A percentile compares a stretch with the other conserved stretches of the same genome.
These are phyloP conservation scores for Dryocosmus kuriphilus DNA, from an alignment of 2,888 invertebrate species.

Conservation along the genomic window DNA sequence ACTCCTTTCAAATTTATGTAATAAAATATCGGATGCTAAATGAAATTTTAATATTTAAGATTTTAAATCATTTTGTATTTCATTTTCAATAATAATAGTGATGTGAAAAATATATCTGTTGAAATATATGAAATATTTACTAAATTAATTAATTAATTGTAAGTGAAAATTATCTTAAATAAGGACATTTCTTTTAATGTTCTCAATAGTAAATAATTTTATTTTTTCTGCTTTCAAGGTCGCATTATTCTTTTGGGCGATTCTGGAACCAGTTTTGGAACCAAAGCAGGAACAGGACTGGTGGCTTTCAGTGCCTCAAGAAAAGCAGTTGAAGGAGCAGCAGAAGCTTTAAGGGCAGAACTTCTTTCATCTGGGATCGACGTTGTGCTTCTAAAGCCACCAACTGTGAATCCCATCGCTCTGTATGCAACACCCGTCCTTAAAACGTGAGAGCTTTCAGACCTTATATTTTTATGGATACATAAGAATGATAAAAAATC, in stretches of 20 bases:
- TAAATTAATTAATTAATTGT: no score
- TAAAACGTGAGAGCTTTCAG: slow-evolving; percentile 66
- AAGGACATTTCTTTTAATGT: background rate
- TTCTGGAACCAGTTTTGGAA: slow-evolving; percentile 74
- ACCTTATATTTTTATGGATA: slow-evolving; percentile 15
- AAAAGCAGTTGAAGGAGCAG: slow-evolving; percentile 90
- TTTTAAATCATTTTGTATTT: no score
- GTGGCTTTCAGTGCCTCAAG: slow-evolving; percentile 82
- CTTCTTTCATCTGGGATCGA: slow-evolving; percentile 85
- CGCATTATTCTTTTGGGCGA: slow-evolving; percentile 71
- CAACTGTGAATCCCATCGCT: slow-evolving; percentile 69
- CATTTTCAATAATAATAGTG: no score
- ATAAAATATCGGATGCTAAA: no score
- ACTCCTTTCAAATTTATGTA: no score
- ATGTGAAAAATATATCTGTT: no score
- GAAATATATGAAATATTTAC: no score
- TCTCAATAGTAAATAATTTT: no score
- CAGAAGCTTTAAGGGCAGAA: slow-evolving; percentile 85
- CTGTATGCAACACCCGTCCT: slow-evolving; percentile 69
- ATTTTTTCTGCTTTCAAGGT: slow-evolving; percentile 57
- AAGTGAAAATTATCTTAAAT: no score
- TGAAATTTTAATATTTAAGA: no score
- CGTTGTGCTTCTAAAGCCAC: slow-evolving; percentile 87
- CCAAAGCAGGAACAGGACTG: slow-evolving; percentile 78
- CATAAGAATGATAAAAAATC: background rate